A percentile compares a stretch with the other conserved stretches of the same genome.
Evolutionary conservation across 1,140 invertebrate genomes (phyloP).

Genomic region (Eueides isabella): DNA sequence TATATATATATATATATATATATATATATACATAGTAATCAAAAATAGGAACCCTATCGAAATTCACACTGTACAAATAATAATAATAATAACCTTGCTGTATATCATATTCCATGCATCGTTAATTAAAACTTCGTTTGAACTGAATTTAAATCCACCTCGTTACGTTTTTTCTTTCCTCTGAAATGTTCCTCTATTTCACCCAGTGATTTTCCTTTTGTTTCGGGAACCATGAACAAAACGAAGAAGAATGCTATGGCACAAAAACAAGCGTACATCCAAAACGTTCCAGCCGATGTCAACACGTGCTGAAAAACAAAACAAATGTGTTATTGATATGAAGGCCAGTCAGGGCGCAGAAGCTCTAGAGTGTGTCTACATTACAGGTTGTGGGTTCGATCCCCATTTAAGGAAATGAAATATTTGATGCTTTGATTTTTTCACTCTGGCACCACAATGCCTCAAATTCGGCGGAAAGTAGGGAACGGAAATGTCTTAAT

Average conservation of each 20-base stretch:
- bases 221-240: conserved; percentile 86
- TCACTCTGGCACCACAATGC: too few species aligned
- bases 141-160: conserved; percentile 54
- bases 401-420: too few species aligned
- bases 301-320: conserved; percentile 61
- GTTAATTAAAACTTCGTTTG: conserved; percentile 45
- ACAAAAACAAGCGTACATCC: conserved; percentile 88
- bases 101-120: background rate
- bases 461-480: too few species aligned
- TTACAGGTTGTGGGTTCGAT: too few species aligned
- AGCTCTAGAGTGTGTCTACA: too few species aligned
- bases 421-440: too few species aligned
- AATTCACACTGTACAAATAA: too few species aligned
- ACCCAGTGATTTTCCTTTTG: conserved; percentile 86
- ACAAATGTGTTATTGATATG: background rate
- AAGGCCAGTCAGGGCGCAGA: too few species aligned
- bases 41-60: too few species aligned
- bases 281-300: conserved; percentile 86
- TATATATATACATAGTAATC: too few species aligned
- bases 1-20: too few species aligned
- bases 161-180: conserved; percentile 52
- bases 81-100: background rate
- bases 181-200: conserved; percentile 84
- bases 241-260: conserved; percentile 85
- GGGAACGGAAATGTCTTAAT: too few species aligned